Base-by-base conservation (phyloP, 2,888 invertebrate species). In the Lithodes maja region DNA sequence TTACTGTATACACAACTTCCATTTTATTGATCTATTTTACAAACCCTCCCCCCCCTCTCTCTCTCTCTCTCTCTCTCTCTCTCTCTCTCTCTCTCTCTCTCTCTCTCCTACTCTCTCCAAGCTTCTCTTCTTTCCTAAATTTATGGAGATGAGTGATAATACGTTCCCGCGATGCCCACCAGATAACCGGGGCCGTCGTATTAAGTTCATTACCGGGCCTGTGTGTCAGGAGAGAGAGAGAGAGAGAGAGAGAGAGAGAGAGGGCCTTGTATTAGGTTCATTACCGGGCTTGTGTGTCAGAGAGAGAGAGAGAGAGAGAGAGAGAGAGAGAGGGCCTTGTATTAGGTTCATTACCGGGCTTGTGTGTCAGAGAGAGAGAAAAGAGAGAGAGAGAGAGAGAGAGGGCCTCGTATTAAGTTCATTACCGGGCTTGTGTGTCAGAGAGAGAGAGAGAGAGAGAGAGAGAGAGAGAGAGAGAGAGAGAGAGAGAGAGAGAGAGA, bases 391-490 rank as follows among this genome's bases (percentile, higher is more conserved):
- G 78, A 78, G 50, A 78, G 74, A 74, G 17, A 74, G 50, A 77
- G 50, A 50, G 50, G 7, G 68, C 1, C 15, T 7, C 9, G 0
- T 15, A 15, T 68, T 68, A 68, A 12, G 5, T 61, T 61, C 68
- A 33, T 33, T 33, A 33, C 33, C 33, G 33, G 33, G 33, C 33
- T 68, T 49, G 49, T 74, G 49, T 7, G 17, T 74, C 74, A 77
- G 3, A 15, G 75, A 33, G 17, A 74, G 74, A 74, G 78, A 78
- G 78, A 78, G 78, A 78, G 78, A 78, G 49, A 78, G 78, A 78
- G 78, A 78, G 78, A 78, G 78, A 78, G 78, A 78, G 78, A 78
- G 78, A 78, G 78, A 78, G 78, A 78, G 78, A 78, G 78, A 78
- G 78, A 78, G 78, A 78, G 78, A 78, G 78, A 78, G 78, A 78